Conservation (phyloP, 2,113 vertebrate genomes). For the Nothocercus julius region DNA sequence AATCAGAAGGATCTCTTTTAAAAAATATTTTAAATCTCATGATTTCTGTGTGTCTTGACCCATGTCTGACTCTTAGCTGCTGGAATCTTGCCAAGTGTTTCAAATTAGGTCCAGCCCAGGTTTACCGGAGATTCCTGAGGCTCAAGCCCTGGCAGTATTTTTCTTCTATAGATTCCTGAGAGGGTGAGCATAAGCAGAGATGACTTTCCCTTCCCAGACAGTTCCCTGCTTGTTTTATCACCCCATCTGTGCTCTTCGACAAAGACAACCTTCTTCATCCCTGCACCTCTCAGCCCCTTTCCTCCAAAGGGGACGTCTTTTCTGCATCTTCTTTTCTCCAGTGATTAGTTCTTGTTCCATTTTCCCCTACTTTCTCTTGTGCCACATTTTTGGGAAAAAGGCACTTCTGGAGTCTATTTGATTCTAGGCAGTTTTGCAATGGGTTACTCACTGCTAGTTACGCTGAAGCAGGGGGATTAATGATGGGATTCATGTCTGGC, state of each 20-base stretch:
- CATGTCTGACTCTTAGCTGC: neutral
- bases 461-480: neutral
- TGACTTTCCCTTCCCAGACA: neutral
- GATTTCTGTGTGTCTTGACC: neutral
- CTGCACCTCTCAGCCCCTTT: neutral
- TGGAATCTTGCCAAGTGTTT: neutral
- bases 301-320: neutral
- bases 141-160: neutral
- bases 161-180: neutral
- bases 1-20: neutral
- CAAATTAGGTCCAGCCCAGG: neutral
- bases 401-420: fast-evolving
- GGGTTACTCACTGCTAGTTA: neutral
- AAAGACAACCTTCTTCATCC: neutral
- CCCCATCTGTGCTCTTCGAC: neutral
- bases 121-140: neutral
- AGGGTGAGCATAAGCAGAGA: neutral
- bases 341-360: neutral
- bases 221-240: neutral
- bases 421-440: neutral
- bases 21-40: neutral
- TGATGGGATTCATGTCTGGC: neutral
- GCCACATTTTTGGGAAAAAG: neutral
- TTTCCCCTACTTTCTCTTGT: neutral
- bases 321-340: neutral